Conservation (phyloP, 2,113 vertebrate species). For the Leptobrachium ailaonicum region DNA sequence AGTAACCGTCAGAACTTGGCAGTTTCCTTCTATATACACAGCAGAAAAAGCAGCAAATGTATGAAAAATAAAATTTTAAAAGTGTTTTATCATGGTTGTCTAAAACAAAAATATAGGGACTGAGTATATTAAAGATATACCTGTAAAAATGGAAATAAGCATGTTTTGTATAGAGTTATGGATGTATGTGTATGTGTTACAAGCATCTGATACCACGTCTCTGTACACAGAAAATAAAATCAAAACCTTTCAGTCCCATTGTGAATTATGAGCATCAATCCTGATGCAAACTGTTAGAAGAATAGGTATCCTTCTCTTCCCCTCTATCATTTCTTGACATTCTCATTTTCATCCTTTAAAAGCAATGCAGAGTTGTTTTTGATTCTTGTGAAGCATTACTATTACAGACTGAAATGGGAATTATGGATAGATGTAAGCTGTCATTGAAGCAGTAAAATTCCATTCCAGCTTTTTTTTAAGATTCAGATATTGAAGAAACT, state of each 20-base stretch:
- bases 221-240: conserved; percentile 15
- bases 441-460: conserved; percentile 29
- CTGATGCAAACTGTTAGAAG: conserved; percentile 10
- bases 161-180: no score
- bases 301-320: conserved; percentile 14
- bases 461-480: conserved; percentile 27
- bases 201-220: no score
- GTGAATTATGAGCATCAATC: conserved; percentile 35
- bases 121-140: no score
- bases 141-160: no score
- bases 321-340: conserved; percentile 46
- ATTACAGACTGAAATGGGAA: conserved; percentile 34
- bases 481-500: conserved; percentile 18
- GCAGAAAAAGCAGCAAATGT: no score
- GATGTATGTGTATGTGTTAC: no score
- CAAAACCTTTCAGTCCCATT: conserved; percentile 20
- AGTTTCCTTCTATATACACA: no score
- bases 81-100: no score
- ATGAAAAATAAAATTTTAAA: no score
- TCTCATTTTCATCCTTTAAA: conserved; percentile 47
- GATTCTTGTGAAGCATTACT: conserved; percentile 29
- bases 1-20: no score
- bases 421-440: conserved; percentile 39
- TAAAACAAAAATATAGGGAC: no score
- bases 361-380: conserved; percentile 38